phyloP scores from a whole-genome alignment of 2,888 invertebrate genomes.

The Oligia latruncula region DNA sequence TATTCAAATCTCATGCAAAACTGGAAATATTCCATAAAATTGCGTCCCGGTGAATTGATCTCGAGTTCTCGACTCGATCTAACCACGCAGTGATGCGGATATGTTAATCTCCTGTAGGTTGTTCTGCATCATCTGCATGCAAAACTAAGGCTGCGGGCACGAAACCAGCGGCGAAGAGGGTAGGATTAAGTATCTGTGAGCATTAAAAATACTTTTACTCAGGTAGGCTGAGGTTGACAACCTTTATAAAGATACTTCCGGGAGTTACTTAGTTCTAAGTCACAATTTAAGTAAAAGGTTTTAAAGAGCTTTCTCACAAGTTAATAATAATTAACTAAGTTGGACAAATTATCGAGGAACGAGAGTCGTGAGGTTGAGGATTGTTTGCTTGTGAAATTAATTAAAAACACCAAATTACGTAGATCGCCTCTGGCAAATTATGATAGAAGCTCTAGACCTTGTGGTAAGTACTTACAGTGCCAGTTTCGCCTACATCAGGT shows the following conservation, averaged over 20 bases:
- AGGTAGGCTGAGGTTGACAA: not conserved
- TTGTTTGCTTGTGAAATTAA: not conserved
- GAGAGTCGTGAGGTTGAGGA: not conserved
- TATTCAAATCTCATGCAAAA: not conserved
- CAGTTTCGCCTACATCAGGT: no score
- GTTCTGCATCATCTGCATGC: not conserved
- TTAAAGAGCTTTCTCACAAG: constrained; percentile 1
- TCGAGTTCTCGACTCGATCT: not conserved
- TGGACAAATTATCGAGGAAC: not conserved
- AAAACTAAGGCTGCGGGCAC: not conserved
- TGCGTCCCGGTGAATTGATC: not conserved
- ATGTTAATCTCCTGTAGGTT: not conserved
- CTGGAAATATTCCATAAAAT: not conserved
- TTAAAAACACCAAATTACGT: not conserved
- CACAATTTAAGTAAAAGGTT: not conserved
- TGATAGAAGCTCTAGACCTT: not conserved
- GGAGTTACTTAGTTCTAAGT: not conserved
- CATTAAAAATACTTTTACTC: not conserved
- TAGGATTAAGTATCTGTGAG: not conserved
- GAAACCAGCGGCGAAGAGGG: not conserved
- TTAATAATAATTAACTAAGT: not conserved
- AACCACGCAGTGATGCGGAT: not conserved
- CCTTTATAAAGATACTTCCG: not conserved
- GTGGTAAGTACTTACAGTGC: no score
- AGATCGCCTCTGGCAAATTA: not conserved